Percentiles rank a stretch among this genome's conserved stretches.
Evolutionary conservation across 1,140 invertebrate genomes (phyloP).

Genomic region (Saxidomus purpurata): DNA sequence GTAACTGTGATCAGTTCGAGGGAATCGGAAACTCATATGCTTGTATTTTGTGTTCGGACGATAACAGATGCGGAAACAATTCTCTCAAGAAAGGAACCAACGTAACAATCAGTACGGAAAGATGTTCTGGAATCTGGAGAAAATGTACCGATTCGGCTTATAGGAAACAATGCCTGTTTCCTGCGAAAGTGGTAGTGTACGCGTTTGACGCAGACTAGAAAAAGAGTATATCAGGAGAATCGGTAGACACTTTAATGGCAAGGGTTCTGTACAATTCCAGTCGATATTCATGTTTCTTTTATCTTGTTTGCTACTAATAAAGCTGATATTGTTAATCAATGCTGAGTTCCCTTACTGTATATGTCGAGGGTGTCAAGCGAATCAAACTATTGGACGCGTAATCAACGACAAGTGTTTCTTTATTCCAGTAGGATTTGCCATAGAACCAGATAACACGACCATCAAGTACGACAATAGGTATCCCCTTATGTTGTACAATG

Average conservation of each 20-base stretch:
- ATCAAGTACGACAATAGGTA: background rate
- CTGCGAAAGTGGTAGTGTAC: background rate
- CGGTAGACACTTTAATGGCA: too few relatives aligned
- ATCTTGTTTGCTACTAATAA: background rate
- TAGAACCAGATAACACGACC: background rate
- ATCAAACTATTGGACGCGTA: background rate
- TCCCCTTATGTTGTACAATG: background rate
- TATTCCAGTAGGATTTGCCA: background rate
- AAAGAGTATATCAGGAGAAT: background rate
- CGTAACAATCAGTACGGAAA: too few relatives aligned
- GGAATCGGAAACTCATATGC: too few relatives aligned
- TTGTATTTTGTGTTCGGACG: too few relatives aligned
- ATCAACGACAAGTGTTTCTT: background rate
- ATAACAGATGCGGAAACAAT: too few relatives aligned
- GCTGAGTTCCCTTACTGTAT: background rate
- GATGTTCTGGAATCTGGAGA: too few relatives aligned
- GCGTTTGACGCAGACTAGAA: background rate
- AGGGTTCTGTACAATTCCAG: too few relatives aligned
- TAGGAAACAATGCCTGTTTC: background rate
- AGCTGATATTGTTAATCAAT: background rate
- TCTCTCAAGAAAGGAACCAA: too few relatives aligned
- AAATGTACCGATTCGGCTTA: too few relatives aligned
- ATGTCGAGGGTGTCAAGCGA: background rate
- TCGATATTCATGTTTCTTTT: background rate
- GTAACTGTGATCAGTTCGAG: too few relatives aligned